Evolutionary conservation across 2,797 vertebrate species (phyloP), one percentile per base, ranked within the genome.

Genomic region (Rhinella marina): DNA sequence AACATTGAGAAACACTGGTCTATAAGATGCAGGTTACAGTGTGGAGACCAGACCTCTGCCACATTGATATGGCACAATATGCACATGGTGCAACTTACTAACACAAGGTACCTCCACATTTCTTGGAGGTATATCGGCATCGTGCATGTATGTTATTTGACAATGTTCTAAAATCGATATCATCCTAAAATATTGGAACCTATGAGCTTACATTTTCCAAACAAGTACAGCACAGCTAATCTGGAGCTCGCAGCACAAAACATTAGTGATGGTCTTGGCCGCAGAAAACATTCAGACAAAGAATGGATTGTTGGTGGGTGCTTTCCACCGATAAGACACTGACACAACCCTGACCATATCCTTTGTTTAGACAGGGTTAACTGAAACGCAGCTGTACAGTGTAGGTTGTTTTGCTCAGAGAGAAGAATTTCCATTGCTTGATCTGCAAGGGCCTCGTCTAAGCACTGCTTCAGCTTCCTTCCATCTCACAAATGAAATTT

Each of bases 401-500:
- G 87, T 14, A 88, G 81, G 50, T 64, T 84, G 81, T 79, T 84
- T 78, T 88, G 81, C 81, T 88, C 78, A 64, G 50, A 85, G 62
- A 80, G 68, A 79, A 88, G 86, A 86, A 82, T 89, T 82, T 89
- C 79, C 56, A 59, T 57, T 17, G 61, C 1, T n/a, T 81, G 23
- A 89, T 72, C 84, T 83, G 90, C 86, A 83, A 41, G 82, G 70
- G 88, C 84, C 85, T 80, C 85, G 86, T 80, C 7, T 83, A 84
- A 77, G 85, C 59, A 70, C 81, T 77, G 23, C 57, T 16, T 86
- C 61, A 83, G 88, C 88, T 57, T 88, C 83, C 86, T 90, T 78
- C 84, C 82, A 29, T 0, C 0, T 0, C 77, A 61, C 88, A 88
- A 90, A 90, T 70, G 56, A 88, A 90, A 92, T 91, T 92, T 87